Evolutionary conservation across 2,888 invertebrate species (phyloP), one percentile per base, ranked within the genome.

Genomic region (Brachypterus glaber): DNA sequence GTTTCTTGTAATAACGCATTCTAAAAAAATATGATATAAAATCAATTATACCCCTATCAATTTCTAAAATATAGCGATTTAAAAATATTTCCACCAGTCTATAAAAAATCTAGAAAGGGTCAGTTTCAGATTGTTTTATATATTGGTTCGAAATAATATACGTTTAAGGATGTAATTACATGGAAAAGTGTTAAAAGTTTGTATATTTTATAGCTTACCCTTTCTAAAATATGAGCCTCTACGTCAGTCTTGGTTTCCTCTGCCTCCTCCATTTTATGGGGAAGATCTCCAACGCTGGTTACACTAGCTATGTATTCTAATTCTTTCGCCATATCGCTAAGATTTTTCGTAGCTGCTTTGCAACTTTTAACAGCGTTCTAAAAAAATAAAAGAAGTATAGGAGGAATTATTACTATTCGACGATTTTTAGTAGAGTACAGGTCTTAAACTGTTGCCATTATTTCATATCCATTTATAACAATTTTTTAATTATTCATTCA

Each of bases 261-360:
- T 11, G 86, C 87, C 59, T 85, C 79, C 54, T 86, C 81, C 55
- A 93, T 73, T 62, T 88, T 85, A 40, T 82, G 80, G 40, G 87
- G 85, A 49, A 93, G 73, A 61, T 89, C 84, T 35, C 86, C 89
- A 26, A 86, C 82, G 61, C 79, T 85, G 18, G 90, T 88, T 3
- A 85, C 79, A 55, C 83, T 81, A 50, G 81, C 79, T 47, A 92
- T 88, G 40, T 78, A 74, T 57, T 89, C 89, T 58, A 92, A 71
- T 66, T 91, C 90, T 62, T 85, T 88, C 34, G 83, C 80, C 91
- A 92, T 92, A 62, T 92, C 91, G 54, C 84, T 83, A 59, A 91
- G 70, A 63, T 88, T 84, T 66, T 89, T 89, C 48, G 82, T 79
- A 60, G 85, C 84, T 57, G 81, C 79, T 67, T 89, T 91, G 68